These are phyloP conservation scores for Amblyopsis hoosieri DNA, from an alignment of 2,797 vertebrate genomes.

Conservation along the genomic window DNA sequence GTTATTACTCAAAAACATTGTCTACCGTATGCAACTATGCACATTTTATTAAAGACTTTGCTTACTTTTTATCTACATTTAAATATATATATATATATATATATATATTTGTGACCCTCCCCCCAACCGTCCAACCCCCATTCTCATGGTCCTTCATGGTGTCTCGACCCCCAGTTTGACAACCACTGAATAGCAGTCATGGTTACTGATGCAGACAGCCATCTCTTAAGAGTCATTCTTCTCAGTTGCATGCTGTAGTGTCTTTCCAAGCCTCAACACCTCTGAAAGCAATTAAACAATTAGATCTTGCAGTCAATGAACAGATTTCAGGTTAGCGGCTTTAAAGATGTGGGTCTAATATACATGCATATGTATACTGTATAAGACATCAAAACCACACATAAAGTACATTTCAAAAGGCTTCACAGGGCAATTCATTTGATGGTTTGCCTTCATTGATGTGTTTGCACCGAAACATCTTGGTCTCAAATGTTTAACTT, in stretches of 20 bases:
- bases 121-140: no score
- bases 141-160: no score
- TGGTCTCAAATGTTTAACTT: constrained; percentile 56
- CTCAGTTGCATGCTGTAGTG: constrained; percentile 5
- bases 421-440: constrained; percentile 42
- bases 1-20: background rate
- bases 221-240: background rate
- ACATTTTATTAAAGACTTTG: no score
- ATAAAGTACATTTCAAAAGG: constrained; percentile 60
- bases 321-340: constrained; percentile 39
- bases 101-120: no score
- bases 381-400: constrained; percentile 37
- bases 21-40: no score
- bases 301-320: constrained; percentile 3
- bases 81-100: no score
- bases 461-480: constrained; percentile 51
- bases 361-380: constrained; percentile 18
- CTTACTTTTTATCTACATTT: no score
- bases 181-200: constrained; percentile 6
- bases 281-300: constrained; percentile 59
- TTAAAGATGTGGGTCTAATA: constrained; percentile 35
- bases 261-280: constrained; percentile 26
- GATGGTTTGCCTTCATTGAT: constrained; percentile 40
- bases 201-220: constrained; percentile 16
- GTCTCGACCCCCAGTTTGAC: no score